Evolutionary conservation across 1,140 invertebrate species (phyloP), one percentile per base, ranked within the genome.

Genomic region (Linepithema humile): DNA sequence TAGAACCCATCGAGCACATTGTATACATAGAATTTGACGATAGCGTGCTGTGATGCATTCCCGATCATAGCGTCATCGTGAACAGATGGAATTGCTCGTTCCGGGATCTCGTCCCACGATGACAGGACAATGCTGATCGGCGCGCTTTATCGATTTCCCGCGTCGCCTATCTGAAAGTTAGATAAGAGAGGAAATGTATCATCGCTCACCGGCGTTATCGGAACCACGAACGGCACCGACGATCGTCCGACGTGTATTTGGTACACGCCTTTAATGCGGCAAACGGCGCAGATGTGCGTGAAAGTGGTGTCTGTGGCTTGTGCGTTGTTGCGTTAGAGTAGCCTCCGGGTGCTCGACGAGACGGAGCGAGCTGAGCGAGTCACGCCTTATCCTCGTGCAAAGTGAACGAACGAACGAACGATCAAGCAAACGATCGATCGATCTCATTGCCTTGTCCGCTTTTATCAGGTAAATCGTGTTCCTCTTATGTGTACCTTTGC

Each of bases 111-210:
- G 3, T 67, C 38, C 55, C 53, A 35, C 35, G 35, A 17, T 26
- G 50, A 40, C 23, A 40, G 70, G 43, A 69, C 65, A 50, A 48
- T 32, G 35, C 35, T n/a, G 32, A 26, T 12, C 64, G 26, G 10
- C 6, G 20, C 45, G 15, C n/a, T 45, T 59, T 59, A 53, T 64
- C 43, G 57, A 75, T 43, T 60, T 40, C 2, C 7, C 32, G n/a
- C 35, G 35, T 3, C 64, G 38, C 50, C 5, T 83, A 77, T 83
- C 72, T 64, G 23, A 15, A 45, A 9, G 32, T 10, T 29, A 73
- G 69, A 86, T 83, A 69, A 85, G 43, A n/a, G 43, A 45, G 23
- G 20, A 57, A 64, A 82, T 72, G 72, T 85, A 38, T 80, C 75
- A 80, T 7, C 62, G 48, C 23, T 26, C 23, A n/a, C 26, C 5